Evolutionary conservation across 2,797 vertebrate genomes (phyloP).

Genomic region (Alfaro cultratus): DNA sequence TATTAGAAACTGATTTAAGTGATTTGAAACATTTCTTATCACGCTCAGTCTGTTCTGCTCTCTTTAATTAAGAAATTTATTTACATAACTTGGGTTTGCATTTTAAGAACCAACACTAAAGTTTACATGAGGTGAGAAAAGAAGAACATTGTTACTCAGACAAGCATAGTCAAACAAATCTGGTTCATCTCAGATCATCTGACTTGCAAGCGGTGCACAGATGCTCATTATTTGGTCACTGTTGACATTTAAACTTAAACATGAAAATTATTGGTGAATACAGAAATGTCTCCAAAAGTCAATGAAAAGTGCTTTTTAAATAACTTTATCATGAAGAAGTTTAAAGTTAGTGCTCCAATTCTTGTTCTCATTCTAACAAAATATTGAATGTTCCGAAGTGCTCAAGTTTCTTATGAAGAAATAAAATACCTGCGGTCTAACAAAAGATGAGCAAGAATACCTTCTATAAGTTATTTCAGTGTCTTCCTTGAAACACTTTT

Average conservation of each 20-base stretch:
- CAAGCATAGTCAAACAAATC: slow-evolving; percentile 41
- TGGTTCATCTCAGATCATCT: slow-evolving; percentile 60
- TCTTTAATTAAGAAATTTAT: background rate
- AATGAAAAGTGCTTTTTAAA: background rate
- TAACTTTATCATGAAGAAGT: background rate
- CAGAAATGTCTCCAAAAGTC: background rate
- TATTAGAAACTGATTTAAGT: slow-evolving; percentile 55
- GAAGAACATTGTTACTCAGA: slow-evolving; percentile 23
- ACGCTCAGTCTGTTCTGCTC: slow-evolving; percentile 13
- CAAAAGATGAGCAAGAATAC: background rate
- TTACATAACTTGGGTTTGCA: slow-evolving; percentile 62
- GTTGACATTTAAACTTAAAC: slow-evolving; percentile 27
- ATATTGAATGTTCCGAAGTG: background rate
- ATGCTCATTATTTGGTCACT: slow-evolving; percentile 46
- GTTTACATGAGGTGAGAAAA: slow-evolving; percentile 59
- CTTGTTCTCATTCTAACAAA: background rate
- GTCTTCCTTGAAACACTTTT: background rate
- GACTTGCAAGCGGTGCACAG: slow-evolving; percentile 48
- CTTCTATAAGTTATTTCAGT: background rate
- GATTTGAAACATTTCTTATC: slow-evolving; percentile 40
- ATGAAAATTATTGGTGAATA: background rate
- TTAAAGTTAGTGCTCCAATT: background rate
- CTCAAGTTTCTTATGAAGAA: background rate
- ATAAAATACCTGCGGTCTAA: background rate
- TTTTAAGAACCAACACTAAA: slow-evolving; percentile 57